phyloP scores from a whole-genome alignment of 2,888 invertebrate species.

The Periphyllus acericola region DNA sequence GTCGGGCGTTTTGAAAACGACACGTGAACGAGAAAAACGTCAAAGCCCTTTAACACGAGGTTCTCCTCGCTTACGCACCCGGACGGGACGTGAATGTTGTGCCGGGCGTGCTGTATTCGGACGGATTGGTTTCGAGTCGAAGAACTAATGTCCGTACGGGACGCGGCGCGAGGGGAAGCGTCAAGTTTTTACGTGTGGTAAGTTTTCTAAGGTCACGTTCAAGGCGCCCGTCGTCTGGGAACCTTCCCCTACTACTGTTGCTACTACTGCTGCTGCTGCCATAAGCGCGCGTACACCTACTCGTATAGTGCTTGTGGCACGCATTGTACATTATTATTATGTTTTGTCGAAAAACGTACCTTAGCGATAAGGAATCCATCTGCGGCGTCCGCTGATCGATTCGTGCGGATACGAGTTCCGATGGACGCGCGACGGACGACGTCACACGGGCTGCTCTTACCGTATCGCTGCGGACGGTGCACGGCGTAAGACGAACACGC shows the following conservation, averaged over 20 bases:
- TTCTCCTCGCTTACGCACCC: too few relatives aligned
- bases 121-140: background rate
- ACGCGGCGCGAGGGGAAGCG: background rate
- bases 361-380: slow-evolving; percentile 58
- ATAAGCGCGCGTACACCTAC: too few relatives aligned
- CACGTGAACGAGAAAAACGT: too few relatives aligned
- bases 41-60: too few relatives aligned
- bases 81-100: background rate
- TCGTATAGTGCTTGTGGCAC: too few relatives aligned
- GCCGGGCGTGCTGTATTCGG: too few relatives aligned
- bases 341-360: slow-evolving; percentile 23
- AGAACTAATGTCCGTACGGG: background rate
- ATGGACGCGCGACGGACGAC: background rate
- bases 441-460: background rate
- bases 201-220: slow-evolving; percentile 35
- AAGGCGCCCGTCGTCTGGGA: slow-evolving; percentile 5
- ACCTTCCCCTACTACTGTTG: background rate
- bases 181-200: background rate
- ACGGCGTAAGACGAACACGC: background rate
- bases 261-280: too few relatives aligned
- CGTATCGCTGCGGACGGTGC: background rate
- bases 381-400: background rate
- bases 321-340: background rate
- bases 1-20: too few relatives aligned
- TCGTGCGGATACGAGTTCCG: background rate